phyloP scores from a whole-genome alignment of 2,113 vertebrate genomes.

The Lynx canadensis region DNA sequence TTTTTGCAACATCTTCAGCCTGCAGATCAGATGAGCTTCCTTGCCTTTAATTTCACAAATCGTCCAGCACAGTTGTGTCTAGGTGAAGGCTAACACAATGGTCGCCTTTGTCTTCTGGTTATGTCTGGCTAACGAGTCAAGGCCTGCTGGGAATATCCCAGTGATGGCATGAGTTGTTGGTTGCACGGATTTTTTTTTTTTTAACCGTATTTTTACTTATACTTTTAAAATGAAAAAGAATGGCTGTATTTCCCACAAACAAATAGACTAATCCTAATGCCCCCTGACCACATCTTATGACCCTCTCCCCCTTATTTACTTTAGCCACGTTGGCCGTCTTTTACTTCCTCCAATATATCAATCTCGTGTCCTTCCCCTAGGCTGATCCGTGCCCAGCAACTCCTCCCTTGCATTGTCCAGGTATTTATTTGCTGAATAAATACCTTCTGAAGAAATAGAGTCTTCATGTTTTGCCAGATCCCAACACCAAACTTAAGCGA shows the following conservation, averaged over 20 bases:
- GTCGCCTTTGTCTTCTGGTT: not conserved
- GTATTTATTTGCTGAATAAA: not conserved
- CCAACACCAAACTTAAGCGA: not conserved
- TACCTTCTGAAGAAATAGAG: not conserved
- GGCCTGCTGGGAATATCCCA: not conserved
- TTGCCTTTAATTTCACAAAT: not conserved
- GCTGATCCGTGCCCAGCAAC: not conserved
- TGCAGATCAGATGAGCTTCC: not conserved
- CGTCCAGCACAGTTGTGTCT: not conserved
- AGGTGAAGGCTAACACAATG: not conserved
- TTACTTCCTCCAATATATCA: not conserved
- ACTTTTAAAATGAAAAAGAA: not conserved
- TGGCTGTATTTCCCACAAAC: not conserved
- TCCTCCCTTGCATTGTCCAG: not conserved
- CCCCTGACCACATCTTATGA: not conserved
- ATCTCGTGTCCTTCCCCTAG: not conserved
- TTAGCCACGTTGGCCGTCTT: not conserved
- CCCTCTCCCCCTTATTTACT: not conserved
- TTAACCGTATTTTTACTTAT: not conserved
- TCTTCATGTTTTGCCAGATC: not conserved
- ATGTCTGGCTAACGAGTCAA: not conserved
- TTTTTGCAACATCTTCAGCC: not conserved
- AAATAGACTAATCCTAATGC: not conserved
- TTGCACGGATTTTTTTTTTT: not conserved
- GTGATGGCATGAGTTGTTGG: not conserved